Percentiles rank a stretch among this genome's conserved stretches.
These are phyloP conservation scores for Aegypius monachus DNA, from an alignment of 2,113 vertebrate genomes.

Conservation along the genomic window DNA sequence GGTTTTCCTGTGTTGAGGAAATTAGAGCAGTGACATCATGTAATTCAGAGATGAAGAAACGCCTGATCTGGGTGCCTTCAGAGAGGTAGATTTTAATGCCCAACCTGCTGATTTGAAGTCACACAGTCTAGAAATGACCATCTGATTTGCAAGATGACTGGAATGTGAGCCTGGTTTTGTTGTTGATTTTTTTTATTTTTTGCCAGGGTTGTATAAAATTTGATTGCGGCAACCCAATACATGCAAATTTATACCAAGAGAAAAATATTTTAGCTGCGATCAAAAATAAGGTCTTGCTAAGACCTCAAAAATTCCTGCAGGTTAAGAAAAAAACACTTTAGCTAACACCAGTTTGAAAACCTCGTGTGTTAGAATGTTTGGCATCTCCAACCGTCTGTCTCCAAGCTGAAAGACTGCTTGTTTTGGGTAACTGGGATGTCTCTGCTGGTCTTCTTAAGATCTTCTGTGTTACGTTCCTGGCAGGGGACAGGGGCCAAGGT, in stretches of 20 bases:
- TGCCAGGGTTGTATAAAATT: neutral
- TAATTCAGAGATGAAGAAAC: neutral
- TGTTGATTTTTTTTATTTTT: neutral
- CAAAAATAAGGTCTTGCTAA: neutral
- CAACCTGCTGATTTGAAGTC: neutral
- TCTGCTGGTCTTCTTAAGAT: neutral
- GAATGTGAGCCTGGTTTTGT: neutral
- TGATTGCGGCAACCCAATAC: neutral
- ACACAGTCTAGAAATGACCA: neutral
- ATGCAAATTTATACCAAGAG: neutral
- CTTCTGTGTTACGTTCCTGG: neutral
- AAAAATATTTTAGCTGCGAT: neutral
- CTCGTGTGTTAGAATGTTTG: neutral
- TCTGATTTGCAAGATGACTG: neutral
- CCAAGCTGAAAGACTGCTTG: constrained; percentile 45
- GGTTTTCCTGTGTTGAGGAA: neutral
- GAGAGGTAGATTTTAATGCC: neutral
- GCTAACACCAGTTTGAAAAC: neutral
- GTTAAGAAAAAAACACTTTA: neutral
- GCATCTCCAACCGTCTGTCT: neutral
- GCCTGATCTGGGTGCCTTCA: neutral
- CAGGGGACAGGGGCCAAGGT: neutral
- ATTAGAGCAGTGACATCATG: neutral
- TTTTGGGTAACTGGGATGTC: neutral
- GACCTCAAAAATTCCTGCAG: neutral